phyloP scores from a whole-genome alignment of 2,113 vertebrate genomes.

The Tetraodon nigroviridis region DNA sequence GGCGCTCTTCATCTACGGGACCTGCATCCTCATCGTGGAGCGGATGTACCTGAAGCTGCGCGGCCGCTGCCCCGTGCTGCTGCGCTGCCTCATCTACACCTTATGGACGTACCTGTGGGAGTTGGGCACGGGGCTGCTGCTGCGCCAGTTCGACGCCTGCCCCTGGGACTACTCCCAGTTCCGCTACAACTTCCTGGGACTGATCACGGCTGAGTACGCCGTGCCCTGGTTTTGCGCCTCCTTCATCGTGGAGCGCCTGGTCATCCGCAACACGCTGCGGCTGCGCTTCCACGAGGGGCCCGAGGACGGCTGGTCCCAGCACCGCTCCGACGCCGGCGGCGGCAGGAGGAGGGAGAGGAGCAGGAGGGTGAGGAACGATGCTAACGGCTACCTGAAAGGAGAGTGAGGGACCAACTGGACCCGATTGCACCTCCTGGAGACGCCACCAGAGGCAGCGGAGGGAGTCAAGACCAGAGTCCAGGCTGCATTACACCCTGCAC shows the following conservation, averaged over 20 bases:
- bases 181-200: conserved; percentile 96
- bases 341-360: conserved; percentile 48
- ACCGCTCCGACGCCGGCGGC: not conserved
- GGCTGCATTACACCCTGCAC: conserved; percentile 34
- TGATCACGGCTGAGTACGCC: conserved; percentile 95
- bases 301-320: conserved; percentile 69
- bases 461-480: conserved; percentile 22
- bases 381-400: conserved; percentile 87
- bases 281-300: conserved; percentile 85
- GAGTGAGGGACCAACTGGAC: conserved; percentile 72
- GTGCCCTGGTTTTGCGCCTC: conserved; percentile 97
- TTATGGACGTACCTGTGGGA: conserved; percentile 97
- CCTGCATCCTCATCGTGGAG: conserved; percentile 96
- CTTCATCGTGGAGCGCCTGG: conserved; percentile 90
- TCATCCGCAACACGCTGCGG: conserved; percentile 92
- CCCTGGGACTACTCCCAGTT: conserved; percentile 98
- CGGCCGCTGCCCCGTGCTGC: conserved; percentile 79
- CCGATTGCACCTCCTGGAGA: too few species aligned
- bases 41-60: conserved; percentile 91
- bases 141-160: conserved; percentile 93
- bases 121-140: conserved; percentile 89
- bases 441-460: conserved; percentile 14
- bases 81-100: conserved; percentile 94
- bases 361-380: conserved; percentile 58
- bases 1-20: conserved; percentile 98